Percentiles rank a stretch among this genome's conserved stretches.
Conservation (phyloP, 1,140 invertebrate genomes). For the Delia radicum region DNA sequence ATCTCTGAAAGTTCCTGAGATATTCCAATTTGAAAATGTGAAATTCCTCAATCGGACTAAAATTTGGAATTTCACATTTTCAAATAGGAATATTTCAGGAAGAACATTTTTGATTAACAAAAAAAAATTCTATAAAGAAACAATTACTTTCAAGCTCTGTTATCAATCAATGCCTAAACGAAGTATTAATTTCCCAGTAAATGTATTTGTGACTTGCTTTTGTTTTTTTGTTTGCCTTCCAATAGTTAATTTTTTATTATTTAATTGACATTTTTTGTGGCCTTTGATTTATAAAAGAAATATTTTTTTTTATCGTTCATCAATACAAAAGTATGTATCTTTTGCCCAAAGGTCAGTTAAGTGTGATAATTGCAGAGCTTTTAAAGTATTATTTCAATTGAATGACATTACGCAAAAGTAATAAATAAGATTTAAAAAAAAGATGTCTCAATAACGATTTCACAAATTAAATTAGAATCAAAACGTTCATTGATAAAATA, state of each 20-base stretch:
- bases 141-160: too few relatives aligned
- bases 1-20: too few relatives aligned
- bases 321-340: not conserved
- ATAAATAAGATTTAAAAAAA: too few relatives aligned
- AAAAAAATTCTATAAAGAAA: too few relatives aligned
- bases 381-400: not conserved
- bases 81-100: too few relatives aligned
- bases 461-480: too few relatives aligned
- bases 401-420: not conserved
- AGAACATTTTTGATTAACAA: too few relatives aligned
- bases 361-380: not conserved
- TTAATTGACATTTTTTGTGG: not conserved
- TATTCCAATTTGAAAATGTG: too few relatives aligned
- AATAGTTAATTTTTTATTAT: not conserved
- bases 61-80: too few relatives aligned
- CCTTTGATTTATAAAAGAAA: not conserved
- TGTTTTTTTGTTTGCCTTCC: not conserved
- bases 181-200: not conserved
- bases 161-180: not conserved
- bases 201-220: not conserved
- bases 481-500: too few relatives aligned
- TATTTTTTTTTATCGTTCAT: not conserved
- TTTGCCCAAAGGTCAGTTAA: not conserved
- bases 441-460: too few relatives aligned
- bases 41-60: too few relatives aligned